Evolutionary conservation across 1,140 invertebrate species (phyloP), one percentile per base, ranked within the genome.

Genomic region (Phenacoccus solenopsis): DNA sequence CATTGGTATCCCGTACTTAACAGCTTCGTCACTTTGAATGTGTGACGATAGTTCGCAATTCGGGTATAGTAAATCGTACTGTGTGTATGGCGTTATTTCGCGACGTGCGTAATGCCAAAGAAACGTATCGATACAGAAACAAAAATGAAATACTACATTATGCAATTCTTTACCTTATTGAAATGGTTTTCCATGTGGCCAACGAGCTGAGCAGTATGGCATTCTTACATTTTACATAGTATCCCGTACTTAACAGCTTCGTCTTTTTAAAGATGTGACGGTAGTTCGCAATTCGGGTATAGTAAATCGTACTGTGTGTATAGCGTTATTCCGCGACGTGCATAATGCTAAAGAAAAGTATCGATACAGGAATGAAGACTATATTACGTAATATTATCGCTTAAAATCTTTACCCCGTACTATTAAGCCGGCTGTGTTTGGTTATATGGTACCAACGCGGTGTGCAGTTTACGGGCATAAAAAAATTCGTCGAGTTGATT

Each of bases 351-450:
- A 32, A 32, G 30, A 32, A 32, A 7, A 5, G 30, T 7, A 32
- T 13, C 13, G 30, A 5, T 32, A 32, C 30, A 32, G 5, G 13
- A 32, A 32, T 32, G 5, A 13, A 32, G 30, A 7, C 30, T 32
- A 32, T 5, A 7, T 5, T 59, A 59, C 7, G 56, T 59, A 59
- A 4, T 59, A 22, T 22, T 22, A 7, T 59, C 9, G 9, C 32
- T n/a, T 38, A 38, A 10, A 59, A 5, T 59, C n/a, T 59, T 9
- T 59, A 59, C 21, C 59, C 59, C 59, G 59, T 64, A 25, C 25
- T 64, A 64, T 64, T 64, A 64, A 64, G 59, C 59, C 59, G 59
- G 59, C 59, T 22, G 25, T 20, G 59, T 20, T 59, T n/a, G 59
- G 20, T 10, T 24, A 10, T 64, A 4, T 2, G 16, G 25, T 64